Percentiles rank a stretch among this genome's conserved stretches.
Conservation (phyloP, 2,113 vertebrate genomes). For the Spheniscus mendiculus region DNA sequence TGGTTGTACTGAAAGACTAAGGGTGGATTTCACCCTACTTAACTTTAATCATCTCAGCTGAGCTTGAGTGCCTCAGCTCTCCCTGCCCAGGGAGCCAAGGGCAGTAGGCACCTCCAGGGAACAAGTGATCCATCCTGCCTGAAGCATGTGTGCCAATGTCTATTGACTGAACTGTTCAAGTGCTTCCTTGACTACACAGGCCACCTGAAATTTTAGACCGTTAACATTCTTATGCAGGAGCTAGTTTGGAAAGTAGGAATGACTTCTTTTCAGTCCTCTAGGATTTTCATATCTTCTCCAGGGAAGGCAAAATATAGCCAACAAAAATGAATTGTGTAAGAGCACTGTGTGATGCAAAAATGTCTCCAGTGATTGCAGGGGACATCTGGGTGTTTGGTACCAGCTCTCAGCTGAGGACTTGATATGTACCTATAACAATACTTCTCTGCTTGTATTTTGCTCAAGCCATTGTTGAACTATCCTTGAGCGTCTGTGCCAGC, state of each 20-base stretch:
- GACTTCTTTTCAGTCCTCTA: neutral
- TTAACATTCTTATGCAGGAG: neutral
- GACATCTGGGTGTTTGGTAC: neutral
- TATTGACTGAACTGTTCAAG: neutral
- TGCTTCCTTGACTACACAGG: neutral
- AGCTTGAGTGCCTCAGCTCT: neutral
- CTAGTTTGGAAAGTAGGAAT: neutral
- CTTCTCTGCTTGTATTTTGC: neutral
- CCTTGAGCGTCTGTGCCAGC: neutral
- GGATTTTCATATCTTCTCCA: neutral
- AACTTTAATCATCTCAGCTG: neutral
- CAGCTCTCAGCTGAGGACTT: neutral
- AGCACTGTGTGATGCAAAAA: neutral
- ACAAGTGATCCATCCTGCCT: neutral
- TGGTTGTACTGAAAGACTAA: neutral
- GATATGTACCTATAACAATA: neutral
- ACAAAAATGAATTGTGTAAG: neutral
- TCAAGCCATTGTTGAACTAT: neutral
- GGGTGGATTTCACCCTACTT: neutral
- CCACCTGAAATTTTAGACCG: neutral
- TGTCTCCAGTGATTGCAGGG: neutral
- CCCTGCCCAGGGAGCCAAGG: neutral
- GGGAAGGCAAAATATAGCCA: neutral
- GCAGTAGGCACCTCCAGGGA: neutral
- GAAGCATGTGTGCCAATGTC: neutral